Base-by-base conservation (phyloP, 2,797 vertebrate species). In the Prunella strophiata region DNA sequence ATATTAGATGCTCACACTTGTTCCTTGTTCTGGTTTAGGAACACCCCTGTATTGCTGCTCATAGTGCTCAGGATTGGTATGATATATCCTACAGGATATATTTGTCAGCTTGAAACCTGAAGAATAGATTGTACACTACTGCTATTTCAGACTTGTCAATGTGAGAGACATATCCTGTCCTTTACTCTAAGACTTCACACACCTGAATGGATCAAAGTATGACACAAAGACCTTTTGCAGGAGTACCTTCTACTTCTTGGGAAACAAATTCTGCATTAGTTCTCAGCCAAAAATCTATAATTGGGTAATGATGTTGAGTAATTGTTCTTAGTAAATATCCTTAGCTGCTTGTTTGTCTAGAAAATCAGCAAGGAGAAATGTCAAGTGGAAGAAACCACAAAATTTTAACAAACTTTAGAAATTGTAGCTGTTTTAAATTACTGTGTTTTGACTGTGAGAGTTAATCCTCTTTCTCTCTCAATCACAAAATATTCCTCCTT, bases 381-480 rank as follows among this genome's bases (percentile, higher is more conserved):
- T 48, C 36, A 45, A 38, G 11, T 32, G 38, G 13, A 29, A 16
- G 70, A 65, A 36, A 0, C 0, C 1, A 2, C 7, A 4, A 15
- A 8, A 34, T 57, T 84, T 71, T 54, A 83, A 26, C 20, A 26
- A 20, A 52, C 26, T 59, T 61, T 34, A 48, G 79, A 91, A 73
- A 32, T 16, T 32, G 25, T 66, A 40, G 23, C 38, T 55, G 58
- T 74, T 94, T 81, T 86, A 86, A 85, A 79, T 84, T 47, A 36
- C 13, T 75, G 15, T 87, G 26, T 91, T 94, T 91, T 85, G 85
- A 59, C 71, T 91, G 15, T n/a, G 43, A 76, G 4, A 72, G 20
- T 58, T 75, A 91, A 78, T 84, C 27, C 8, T 70, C 9, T 83
- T 91, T 43, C 30, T 76, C 27, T 74, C 30, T 80, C 68, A 77